Evolutionary conservation across 2,888 invertebrate species (phyloP).

Genomic region (Coecobrya sp.): DNA sequence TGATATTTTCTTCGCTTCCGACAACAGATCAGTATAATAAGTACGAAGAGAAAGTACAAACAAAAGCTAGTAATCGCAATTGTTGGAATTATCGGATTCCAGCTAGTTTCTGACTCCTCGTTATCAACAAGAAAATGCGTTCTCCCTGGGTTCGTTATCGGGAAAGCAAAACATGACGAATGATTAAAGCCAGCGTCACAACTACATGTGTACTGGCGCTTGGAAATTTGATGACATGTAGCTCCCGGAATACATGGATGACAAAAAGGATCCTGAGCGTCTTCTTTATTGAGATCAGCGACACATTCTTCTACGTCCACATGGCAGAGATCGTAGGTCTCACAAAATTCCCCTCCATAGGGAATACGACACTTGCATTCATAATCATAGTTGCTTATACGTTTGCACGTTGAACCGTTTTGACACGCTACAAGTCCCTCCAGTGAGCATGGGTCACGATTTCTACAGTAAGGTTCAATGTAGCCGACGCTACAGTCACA

Average conservation of each 20-base stretch:
- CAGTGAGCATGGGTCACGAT: conserved; percentile 64
- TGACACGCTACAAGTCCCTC: conserved; percentile 62
- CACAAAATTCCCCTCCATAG: conserved; percentile 72
- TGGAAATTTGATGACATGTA: conserved; percentile 65
- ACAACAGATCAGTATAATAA: conserved; percentile 38
- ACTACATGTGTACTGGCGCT: conserved; percentile 35
- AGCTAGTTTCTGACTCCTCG: not conserved
- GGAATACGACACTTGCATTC: conserved; percentile 77
- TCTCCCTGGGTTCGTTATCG: too few species aligned
- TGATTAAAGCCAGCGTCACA: conserved; percentile 65
- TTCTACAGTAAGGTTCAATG: conserved; percentile 57
- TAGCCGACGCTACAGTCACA: conserved; percentile 69
- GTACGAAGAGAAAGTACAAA: conserved; percentile 59
- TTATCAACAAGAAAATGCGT: too few species aligned
- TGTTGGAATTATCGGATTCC: conserved; percentile 75
- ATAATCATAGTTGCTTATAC: conserved; percentile 62
- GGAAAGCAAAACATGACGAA: conserved; percentile 31
- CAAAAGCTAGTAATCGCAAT: conserved; percentile 59
- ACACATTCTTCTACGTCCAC: conserved; percentile 79
- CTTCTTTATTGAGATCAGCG: conserved; percentile 60
- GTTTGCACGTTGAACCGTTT: conserved; percentile 78
- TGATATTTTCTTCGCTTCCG: conserved; percentile 24
- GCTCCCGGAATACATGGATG: conserved; percentile 68
- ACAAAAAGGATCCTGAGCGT: conserved; percentile 25
- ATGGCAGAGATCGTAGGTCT: conserved; percentile 72